Evolutionary conservation across 2,888 invertebrate species (phyloP), one percentile per base, ranked within the genome.

Genomic region (Heliconius hortense): DNA sequence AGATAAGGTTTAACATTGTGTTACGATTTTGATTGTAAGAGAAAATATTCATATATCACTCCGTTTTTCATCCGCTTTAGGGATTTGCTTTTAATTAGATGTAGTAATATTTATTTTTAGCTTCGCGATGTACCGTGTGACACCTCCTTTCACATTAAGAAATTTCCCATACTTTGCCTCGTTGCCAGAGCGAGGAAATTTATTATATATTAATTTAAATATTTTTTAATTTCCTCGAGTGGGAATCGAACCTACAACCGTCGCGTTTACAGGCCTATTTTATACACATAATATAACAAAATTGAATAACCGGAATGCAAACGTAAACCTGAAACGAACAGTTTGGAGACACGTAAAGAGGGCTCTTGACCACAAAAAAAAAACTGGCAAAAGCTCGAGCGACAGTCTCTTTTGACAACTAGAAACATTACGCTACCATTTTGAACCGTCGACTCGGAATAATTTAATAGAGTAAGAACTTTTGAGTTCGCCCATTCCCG

Each of bases 391-490:
- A 82, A 84, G 84, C 82, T 84, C 86, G 81, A 81, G 81, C 79
- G 77, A 79, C 79, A 75, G 76, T 77, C 78, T 85, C 86, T 86
- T 87, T 88, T 87, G 85, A 89, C 85, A 83, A 84, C 88, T 86
- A 82, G 89, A 86, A 86, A 91, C 90, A 90, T 90, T 90, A 89
- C 86, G 82, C 84, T 83, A 84, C 88, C 90, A 90, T 89, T 90
- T 89, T 87, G 87, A 87, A 81, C 83, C 88, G 87, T 76, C 88
- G 85, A 89, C 85, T 88, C 87, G 91, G 90, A 91, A 91, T 91
- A 91, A 91, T 91, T 91, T 90, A 91, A 91, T 91, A 90, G 89
- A 90, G 88, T 85, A 85, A 84, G 85, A 84, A 84, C 86, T 86
- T 88, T 88, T 86, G 84, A 86, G 82, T 83, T 82, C 82, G 84